Base-by-base conservation (phyloP, 1,140 invertebrate species). In the Pseudoatta argentina region DNA sequence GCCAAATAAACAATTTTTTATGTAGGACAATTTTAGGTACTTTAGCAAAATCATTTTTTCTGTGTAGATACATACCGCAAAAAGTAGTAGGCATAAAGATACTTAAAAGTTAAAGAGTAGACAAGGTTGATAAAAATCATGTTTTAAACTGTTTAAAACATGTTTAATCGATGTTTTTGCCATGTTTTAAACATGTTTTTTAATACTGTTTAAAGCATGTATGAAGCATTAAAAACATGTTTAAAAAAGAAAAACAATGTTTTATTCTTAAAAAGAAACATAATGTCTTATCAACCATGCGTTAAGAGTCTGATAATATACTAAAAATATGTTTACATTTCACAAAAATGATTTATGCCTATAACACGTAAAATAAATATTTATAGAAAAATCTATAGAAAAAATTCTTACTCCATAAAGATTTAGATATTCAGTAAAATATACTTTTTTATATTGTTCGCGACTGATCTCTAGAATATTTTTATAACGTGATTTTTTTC, bases 381-480 rank as follows among this genome's bases (percentile, higher is more conserved):
- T 3, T 4, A 30, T 30, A 30, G 3, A 30, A 30, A 30, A 30
- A 57, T 6, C 1, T 55, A 39, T 3, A 39, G 5, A 34, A 10
- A 24, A 57, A 51, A 21, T 34, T 73, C 5, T 24, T 21, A 39
- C 18, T 57, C 30, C 12, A 61, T 39, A 1, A 39, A 34, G 10
- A 39, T 75, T 67, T 21, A 75, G 0, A 59, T 2, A 16, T 59
- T 24, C n/a, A 39, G 14, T 75, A 75, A 61, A 75, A 39, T 39
- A 39, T 39, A n/a, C 3, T 61, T 75, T 75, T 14, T 3, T 61
- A 30, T 16, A 59, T 16, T 14, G 10, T 24, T 48, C 14, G 0
- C 39, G 48, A 24, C 12, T 27, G 21, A 24, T 24, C n/a, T 61
- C 14, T 24, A 8, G 12, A n/a, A 69, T 55, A 73, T 39, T 3